A percentile compares a stretch with the other conserved stretches of the same genome.
phyloP scores from a whole-genome alignment of 2,113 vertebrate species.

The Hystrix cristata region DNA sequence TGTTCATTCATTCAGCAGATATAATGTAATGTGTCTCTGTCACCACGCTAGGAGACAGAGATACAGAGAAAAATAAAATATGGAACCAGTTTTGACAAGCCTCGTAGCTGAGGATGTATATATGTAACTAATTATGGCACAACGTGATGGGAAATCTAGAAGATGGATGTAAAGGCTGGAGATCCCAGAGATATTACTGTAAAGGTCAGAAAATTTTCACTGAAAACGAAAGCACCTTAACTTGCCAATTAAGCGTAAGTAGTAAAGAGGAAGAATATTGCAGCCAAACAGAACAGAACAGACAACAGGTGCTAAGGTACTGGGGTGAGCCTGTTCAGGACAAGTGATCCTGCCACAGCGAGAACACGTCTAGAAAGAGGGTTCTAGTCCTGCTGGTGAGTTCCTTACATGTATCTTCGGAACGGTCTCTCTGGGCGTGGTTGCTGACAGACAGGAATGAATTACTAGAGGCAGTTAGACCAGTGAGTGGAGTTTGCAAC shows the following conservation, averaged over 20 bases:
- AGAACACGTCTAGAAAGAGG: background rate
- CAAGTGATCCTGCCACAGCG: no score
- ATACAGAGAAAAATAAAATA: conserved; percentile 33
- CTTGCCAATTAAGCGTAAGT: background rate
- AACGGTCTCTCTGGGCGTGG: background rate
- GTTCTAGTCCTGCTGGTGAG: background rate
- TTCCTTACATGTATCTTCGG: background rate
- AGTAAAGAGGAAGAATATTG: background rate
- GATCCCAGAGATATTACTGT: background rate
- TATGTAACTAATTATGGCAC: background rate
- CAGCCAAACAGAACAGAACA: background rate
- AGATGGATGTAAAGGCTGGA: background rate
- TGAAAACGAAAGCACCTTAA: background rate
- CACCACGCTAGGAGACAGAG: background rate
- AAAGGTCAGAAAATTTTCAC: background rate
- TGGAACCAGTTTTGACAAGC: background rate
- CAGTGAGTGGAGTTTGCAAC: background rate
- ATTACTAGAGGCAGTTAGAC: background rate
- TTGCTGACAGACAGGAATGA: background rate
- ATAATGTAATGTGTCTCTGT: background rate
- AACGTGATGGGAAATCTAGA: background rate
- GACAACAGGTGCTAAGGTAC: background rate
- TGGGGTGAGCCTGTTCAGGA: background rate
- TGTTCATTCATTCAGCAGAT: background rate
- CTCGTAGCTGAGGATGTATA: background rate